Percentiles rank a stretch among this genome's conserved stretches.
Conservation (phyloP, 1,140 invertebrate species). For the Zaprionus ghesquierei region DNA sequence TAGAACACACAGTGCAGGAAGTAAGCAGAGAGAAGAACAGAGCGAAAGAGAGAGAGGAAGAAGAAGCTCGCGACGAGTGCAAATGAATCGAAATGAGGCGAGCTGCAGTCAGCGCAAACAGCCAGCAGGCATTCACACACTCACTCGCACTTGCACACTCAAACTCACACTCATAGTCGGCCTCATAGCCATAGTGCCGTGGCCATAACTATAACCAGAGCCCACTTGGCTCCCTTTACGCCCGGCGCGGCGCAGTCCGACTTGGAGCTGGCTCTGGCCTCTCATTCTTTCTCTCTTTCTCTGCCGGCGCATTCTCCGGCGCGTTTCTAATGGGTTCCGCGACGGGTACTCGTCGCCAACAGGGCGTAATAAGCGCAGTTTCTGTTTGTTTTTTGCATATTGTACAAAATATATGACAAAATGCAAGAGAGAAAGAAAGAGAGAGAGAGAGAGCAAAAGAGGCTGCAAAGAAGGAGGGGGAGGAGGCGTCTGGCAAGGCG, state of each 20-base stretch:
- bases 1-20: slow-evolving; percentile 18
- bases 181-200: slow-evolving; percentile 35
- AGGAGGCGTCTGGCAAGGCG: background rate
- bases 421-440: slow-evolving; percentile 31
- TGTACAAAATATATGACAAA: slow-evolving; percentile 36
- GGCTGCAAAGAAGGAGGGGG: background rate
- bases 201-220: slow-evolving; percentile 19
- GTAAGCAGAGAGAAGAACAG: background rate
- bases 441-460: slow-evolving; percentile 2
- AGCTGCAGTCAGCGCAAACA: slow-evolving; percentile 45
- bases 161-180: slow-evolving; percentile 1
- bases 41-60: background rate
- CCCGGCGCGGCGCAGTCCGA: background rate
- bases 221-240: slow-evolving; percentile 31
- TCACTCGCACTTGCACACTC: background rate
- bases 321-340: slow-evolving; percentile 57
- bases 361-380: slow-evolving; percentile 71
- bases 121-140: background rate
- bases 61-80: slow-evolving; percentile 16
- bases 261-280: background rate
- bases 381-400: slow-evolving; percentile 46
- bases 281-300: background rate
- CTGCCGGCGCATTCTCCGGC: slow-evolving; percentile 27
- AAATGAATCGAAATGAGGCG: slow-evolving; percentile 73
- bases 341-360: slow-evolving; percentile 6